Evolutionary conservation across 2,888 invertebrate genomes (phyloP), one percentile per base, ranked within the genome.

Genomic region (Calephelis perditalis): DNA sequence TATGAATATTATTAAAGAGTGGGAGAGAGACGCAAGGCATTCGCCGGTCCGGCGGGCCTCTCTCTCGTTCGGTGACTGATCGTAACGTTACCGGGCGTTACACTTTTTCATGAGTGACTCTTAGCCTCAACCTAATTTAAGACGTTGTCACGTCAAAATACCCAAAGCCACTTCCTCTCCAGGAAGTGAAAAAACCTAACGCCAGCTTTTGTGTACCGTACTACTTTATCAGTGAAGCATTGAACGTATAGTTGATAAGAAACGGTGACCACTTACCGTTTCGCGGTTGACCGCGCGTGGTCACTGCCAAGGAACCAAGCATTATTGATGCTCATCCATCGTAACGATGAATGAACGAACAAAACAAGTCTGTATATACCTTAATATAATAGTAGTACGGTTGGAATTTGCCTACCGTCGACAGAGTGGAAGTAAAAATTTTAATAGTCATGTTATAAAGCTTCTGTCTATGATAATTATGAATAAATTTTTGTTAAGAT

Each of bases 301-400:
- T 67, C 68, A 68, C 61, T 67, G 67, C 62, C 68, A 67, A 68
- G 67, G 68, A 63, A 65, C 65, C 59, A 46, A 47, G 47, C 57
- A 35, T 58, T 54, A 36, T 54, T 54, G 7, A 26, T 59, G 59
- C 57, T 60, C 65, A 61, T 59, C 62, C 57, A 61, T 63, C 59
- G 60, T 61, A 15, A 63, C 57, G 47, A 59, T 57, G 49, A 58
- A 59, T 62, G 56, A 58, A 59, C 56, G 56, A 59, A 59, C 59
- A 45, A 60, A 54, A 15, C 10, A 11, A 56, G 15, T 12, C 8
- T 7, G 56, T 37, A 37, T 56, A 0, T 55, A 56, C 7, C 26
- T n/a, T 60, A 45, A 2, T 6, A 1, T 0, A 1, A 7, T 12
- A 1, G 3, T 3, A 8, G 7, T 15, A 40, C 15, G 26, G 56